Conservation (phyloP, 1,140 invertebrate species). For the Mercenaria mercenaria region DNA sequence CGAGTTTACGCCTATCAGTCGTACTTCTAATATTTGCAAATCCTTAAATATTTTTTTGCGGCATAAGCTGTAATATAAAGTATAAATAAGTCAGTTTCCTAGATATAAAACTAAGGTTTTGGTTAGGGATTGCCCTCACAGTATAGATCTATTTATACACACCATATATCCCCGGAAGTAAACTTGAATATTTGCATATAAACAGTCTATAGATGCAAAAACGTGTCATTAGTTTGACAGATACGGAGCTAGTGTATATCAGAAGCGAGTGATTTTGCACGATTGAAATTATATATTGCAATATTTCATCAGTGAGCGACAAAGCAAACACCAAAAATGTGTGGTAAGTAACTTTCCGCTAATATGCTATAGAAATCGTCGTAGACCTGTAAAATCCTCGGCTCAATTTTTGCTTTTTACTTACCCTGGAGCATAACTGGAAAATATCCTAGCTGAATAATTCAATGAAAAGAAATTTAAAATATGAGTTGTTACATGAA, state of each 20-base stretch:
- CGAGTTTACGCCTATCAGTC: background rate
- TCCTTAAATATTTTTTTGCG: too few relatives aligned
- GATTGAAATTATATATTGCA: background rate
- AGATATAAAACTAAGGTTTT: background rate
- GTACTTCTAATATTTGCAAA: too few relatives aligned
- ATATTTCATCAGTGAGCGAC: background rate
- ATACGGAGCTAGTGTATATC: background rate
- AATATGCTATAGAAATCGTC: too few relatives aligned
- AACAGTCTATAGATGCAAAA: slow-evolving; percentile 14
- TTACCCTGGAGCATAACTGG: too few relatives aligned
- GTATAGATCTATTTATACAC: background rate
- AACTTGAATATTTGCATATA: slow-evolving; percentile 25
- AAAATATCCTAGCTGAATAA: too few relatives aligned
- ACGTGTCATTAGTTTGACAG: slow-evolving; percentile 27
- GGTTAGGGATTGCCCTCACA: background rate
- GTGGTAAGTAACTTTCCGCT: slow-evolving; percentile 32
- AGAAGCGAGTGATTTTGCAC: too few relatives aligned
- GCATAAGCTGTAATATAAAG: too few relatives aligned
- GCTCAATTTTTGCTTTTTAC: too few relatives aligned
- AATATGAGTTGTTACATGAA: too few relatives aligned
- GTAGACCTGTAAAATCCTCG: too few relatives aligned
- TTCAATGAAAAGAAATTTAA: too few relatives aligned
- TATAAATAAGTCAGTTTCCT: too few relatives aligned
- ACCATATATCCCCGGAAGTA: background rate
- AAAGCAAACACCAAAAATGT: background rate